These are phyloP conservation scores for Numenius arquata DNA, from an alignment of 2,113 vertebrate species.

Conservation along the genomic window DNA sequence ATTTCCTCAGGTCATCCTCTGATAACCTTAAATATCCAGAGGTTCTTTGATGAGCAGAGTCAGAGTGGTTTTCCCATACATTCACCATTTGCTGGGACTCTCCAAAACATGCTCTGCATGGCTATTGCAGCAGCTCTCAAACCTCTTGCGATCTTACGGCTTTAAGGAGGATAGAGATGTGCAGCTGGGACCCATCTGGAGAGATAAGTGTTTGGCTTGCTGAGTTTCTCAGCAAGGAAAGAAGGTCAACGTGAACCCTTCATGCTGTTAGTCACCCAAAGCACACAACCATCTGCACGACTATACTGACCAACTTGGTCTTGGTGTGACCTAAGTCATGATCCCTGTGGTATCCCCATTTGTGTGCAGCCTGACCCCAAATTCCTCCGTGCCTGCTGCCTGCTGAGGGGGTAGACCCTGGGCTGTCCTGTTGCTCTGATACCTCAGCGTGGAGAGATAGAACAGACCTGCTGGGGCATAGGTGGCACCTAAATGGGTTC, in stretches of 20 bases:
- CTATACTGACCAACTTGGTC: background rate
- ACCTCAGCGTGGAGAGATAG: background rate
- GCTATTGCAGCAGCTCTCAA: background rate
- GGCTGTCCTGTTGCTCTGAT: background rate
- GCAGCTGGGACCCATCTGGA: background rate
- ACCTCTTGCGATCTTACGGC: background rate
- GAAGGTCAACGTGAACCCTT: background rate
- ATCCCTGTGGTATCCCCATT: background rate
- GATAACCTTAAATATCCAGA: background rate
- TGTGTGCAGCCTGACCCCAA: background rate
- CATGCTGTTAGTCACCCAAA: background rate
- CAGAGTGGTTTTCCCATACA: background rate
- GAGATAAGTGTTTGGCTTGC: background rate
- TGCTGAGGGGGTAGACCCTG: background rate
- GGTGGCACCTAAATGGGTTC: background rate
- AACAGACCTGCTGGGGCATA: background rate
- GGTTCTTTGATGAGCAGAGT: background rate
- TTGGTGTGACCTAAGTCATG: background rate
- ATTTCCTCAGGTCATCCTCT: background rate
- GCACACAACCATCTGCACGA: accelerated
- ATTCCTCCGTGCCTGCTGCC: background rate
- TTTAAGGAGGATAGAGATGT: background rate
- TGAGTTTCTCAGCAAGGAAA: background rate
- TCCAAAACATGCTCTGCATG: background rate
- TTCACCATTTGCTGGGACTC: background rate